Conservation (phyloP, 2,888 invertebrate species). For the Megamerina dolium region DNA sequence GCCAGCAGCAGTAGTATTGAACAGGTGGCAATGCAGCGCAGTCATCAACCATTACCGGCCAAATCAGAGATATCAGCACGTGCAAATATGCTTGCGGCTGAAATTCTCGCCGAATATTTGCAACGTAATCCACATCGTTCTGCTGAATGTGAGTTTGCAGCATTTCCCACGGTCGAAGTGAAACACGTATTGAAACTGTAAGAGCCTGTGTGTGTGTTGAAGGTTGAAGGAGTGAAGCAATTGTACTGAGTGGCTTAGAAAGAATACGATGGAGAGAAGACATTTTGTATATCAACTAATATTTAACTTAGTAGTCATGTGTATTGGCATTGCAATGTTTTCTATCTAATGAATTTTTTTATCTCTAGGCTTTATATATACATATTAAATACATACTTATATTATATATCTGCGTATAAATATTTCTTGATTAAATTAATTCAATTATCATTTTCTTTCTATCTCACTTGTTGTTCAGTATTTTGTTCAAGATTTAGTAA, state of each 20-base stretch:
- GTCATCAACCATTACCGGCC: slow-evolving; percentile 32
- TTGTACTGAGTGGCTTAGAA: slow-evolving; percentile 9
- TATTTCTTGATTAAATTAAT: no score
- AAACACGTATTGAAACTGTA: slow-evolving; percentile 41
- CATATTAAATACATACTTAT: no score
- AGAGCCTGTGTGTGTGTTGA: slow-evolving; percentile 1
- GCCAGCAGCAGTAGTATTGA: slow-evolving; percentile 19
- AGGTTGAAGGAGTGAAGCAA: neutral
- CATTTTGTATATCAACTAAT: no score
- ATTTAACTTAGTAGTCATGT: no score
- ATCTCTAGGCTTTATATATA: no score
- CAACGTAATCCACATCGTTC: slow-evolving; percentile 48
- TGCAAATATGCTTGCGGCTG: slow-evolving; percentile 44
- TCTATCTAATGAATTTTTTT: no score
- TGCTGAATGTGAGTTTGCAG: slow-evolving; percentile 40
- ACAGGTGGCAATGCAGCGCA: slow-evolving; percentile 32
- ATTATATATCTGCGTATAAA: no score
- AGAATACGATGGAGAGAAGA: no score
- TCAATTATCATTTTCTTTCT: no score
- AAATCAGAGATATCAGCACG: slow-evolving; percentile 36
- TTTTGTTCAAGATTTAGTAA: no score
- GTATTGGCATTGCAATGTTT: no score
- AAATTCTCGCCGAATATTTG: slow-evolving; percentile 46
- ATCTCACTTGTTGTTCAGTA: no score
- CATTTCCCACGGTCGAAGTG: slow-evolving; percentile 47